Base-by-base conservation (phyloP, 2,797 vertebrate genomes). In the Nannoperca obscura region DNA sequence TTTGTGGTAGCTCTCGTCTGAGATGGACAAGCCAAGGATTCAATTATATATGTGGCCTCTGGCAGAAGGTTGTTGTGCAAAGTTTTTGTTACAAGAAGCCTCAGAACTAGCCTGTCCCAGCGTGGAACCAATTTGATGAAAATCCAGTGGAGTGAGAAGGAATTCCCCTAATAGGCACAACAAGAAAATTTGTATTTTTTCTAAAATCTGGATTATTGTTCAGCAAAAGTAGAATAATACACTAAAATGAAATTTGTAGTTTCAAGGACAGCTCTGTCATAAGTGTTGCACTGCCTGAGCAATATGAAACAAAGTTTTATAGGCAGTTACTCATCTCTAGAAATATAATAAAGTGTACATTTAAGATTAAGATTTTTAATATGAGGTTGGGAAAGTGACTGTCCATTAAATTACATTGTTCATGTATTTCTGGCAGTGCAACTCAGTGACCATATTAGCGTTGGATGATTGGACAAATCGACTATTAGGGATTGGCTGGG, bases 1-100 rank as follows among this genome's bases (percentile, higher is more conserved):
- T 87, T 78, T 78, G 75, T 87, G 72, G 77, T 83, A 62, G 84
- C 54, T 70, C 82, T 83, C 42, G 59, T 85, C 78, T 85, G 77
- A 82, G 79, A 85, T 68, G 85, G 89, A 89, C 89, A 77, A 81
- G 81, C 84, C 70, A 27, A 71, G 61, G 71, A 79, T 83, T 91
- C 49, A 74, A 74, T 89, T 85, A 84, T 87, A 89, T 71, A 90
- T 78, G 86, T 85, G 84, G 76, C 89, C 88, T 87, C 84, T 74
- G 83, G 90, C 83, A 68, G 76, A 87, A 58, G 83, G 88, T 85
- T 86, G 77, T 84, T 86, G 80, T 88, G 78, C 77, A 86, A 86
- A 87, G 81, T 82, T 78, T 82, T 83, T 72, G 83, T 78, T 74
- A 60, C 65, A 86, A 74, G 72, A 72, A 77, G 76, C 76, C 82